Base-by-base conservation (phyloP, 1,140 invertebrate species). In the Drosophila takahashii region DNA sequence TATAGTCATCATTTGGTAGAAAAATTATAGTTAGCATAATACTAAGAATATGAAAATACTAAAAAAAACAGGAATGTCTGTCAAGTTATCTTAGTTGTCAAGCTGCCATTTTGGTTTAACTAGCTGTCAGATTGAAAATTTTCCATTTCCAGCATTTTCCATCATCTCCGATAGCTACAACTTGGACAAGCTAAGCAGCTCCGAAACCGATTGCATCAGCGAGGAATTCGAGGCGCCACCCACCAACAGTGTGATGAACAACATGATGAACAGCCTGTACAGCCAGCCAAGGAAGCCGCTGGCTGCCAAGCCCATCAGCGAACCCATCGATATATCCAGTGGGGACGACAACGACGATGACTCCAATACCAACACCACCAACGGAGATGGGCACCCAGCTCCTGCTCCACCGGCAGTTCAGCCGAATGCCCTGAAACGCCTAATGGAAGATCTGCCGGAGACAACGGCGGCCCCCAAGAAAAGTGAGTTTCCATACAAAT, bases 301-400 rank as follows among this genome's bases (percentile, higher is more conserved):
- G 16, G 10, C 50, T 0, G 1, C 45, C 8, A 89, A 84, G 27
- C 81, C 91, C 16, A 83, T 47, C 29, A 80, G 27, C 32, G 92
- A 93, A 29, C 93, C 93, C 29, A 94, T 94, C 57, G 94, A 94
- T 67, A 94, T 94, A 22, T 94, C 94, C 39, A 94, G 94, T 56
- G 93, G 94, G 22, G 93, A 94, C 56, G 93, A 94, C 10, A 93
- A 93, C 10, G 91, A 91, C 18, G 91, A 93, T 22, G 92, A 92
- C 5, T 47, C 48, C 0, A 42, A 69, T 13, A 58, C 42, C 3
- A 87, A 73, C 10, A 72, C 64, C 10, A 48, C 66, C 13, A 90
- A 90, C 56, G 66, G 66, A 5, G 37, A 53, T 9, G 60, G 44
- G 0, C n/a, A n/a, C 15, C 32, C 45, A 7, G 13, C 37, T 4